Conservation (phyloP, 2,797 vertebrate genomes). For the Crypturellus tataupa region DNA sequence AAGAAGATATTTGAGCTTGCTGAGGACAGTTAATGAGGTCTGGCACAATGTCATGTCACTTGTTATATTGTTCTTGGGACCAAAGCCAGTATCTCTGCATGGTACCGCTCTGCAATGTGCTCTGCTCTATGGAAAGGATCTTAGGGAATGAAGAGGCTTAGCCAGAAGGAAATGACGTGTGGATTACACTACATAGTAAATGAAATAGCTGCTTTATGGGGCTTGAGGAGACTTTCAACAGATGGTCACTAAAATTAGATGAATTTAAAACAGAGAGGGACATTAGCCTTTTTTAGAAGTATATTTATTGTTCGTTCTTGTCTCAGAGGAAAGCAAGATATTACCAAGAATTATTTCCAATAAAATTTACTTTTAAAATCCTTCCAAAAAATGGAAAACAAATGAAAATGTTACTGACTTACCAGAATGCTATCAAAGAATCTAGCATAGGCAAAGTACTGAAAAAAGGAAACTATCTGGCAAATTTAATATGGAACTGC, state of each 20-base stretch:
- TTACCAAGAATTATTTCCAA: not conserved
- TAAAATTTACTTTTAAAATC: not conserved
- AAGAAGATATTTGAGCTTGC: not conserved
- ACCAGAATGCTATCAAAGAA: not conserved
- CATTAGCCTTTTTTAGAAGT: not conserved
- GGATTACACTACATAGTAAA: not conserved
- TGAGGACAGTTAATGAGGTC: not conserved
- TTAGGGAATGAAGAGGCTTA: not conserved
- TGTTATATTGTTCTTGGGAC: not conserved
- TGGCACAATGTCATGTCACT: not conserved
- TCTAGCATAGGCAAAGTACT: not conserved
- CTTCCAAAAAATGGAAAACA: not conserved
- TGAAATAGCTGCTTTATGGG: not conserved
- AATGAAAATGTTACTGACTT: not conserved
- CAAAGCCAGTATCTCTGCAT: not conserved
- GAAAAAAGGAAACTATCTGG: not conserved
- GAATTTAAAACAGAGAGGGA: not conserved
- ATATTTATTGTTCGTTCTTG: not conserved
- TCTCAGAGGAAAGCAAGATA: not conserved
- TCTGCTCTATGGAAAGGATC: not conserved
- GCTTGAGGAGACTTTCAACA: not conserved
- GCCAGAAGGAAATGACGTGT: not conserved
- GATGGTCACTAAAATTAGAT: not conserved
- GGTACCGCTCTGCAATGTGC: not conserved
- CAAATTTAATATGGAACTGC: not conserved